phyloP scores from a whole-genome alignment of 2,888 invertebrate genomes.

The Acanthoscelides obtectus region DNA sequence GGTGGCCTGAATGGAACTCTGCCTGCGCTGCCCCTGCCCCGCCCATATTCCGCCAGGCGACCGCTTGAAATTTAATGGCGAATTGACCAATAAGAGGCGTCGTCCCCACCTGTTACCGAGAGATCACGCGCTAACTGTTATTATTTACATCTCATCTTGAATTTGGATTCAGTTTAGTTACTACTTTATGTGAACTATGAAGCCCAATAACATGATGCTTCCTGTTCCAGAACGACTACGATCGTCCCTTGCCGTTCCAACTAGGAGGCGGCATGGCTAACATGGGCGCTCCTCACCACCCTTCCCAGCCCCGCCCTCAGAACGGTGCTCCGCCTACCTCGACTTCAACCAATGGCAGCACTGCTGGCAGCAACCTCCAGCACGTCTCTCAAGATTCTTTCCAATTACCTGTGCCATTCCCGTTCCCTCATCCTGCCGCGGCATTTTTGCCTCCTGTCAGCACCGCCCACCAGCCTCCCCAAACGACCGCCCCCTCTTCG shows the following conservation, averaged over 20 bases:
- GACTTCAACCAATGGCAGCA: neutral
- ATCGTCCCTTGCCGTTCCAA: neutral
- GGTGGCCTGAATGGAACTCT: too few relatives aligned
- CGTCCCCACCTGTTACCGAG: too few relatives aligned
- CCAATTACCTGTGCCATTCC: slow-evolving; percentile 54
- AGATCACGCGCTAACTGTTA: too few relatives aligned
- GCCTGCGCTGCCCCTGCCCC: too few relatives aligned
- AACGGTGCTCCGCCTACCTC: slow-evolving; percentile 22
- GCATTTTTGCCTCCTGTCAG: slow-evolving; percentile 51
- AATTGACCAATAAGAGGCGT: too few relatives aligned
- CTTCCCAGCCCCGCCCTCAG: slow-evolving; percentile 18
- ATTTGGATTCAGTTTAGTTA: too few relatives aligned
- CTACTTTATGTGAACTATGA: too few relatives aligned
- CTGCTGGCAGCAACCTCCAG: neutral
- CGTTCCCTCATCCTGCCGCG: slow-evolving; percentile 52
- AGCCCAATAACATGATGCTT: too few relatives aligned
- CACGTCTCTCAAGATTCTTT: slow-evolving; percentile 39
- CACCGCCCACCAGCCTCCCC: slow-evolving; percentile 35
- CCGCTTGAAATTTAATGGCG: too few relatives aligned
- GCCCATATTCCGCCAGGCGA: too few relatives aligned
- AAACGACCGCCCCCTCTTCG: slow-evolving; percentile 51
- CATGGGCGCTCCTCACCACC: neutral
- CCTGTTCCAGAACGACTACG: neutral
- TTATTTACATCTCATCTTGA: too few relatives aligned
- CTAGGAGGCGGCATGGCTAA: neutral